phyloP scores from a whole-genome alignment of 2,797 vertebrate species.

The Eleutherodactylus coqui region DNA sequence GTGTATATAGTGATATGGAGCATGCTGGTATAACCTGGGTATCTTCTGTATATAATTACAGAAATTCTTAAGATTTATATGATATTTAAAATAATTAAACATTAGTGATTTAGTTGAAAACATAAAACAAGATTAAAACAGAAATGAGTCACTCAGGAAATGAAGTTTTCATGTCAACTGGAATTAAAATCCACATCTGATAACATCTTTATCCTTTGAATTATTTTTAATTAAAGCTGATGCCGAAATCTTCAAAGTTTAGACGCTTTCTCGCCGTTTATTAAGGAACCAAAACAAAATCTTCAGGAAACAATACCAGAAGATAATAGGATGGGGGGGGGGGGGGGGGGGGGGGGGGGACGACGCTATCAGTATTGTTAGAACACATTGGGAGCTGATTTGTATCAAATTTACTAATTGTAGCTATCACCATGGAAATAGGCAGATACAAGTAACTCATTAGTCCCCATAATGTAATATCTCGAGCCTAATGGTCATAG shows the following conservation, averaged over 20 bases:
- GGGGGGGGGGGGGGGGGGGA: too few relatives aligned
- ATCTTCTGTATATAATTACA: too few relatives aligned
- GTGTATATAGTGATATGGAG: too few relatives aligned
- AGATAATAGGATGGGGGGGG: background rate
- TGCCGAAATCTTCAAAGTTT: slow-evolving; percentile 6
- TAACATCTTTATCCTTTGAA: slow-evolving; percentile 28
- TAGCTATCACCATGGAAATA: background rate
- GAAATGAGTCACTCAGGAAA: background rate
- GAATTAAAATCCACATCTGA: slow-evolving; percentile 32
- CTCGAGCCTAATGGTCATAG: too few relatives aligned
- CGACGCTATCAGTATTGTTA: background rate
- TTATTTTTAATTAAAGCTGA: slow-evolving; percentile 36
- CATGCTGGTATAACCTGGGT: too few relatives aligned
- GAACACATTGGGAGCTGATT: background rate
- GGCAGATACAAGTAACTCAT: too few relatives aligned
- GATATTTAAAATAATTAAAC: background rate
- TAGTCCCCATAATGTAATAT: too few relatives aligned
- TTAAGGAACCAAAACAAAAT: background rate
- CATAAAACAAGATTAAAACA: background rate
- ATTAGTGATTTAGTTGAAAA: background rate
- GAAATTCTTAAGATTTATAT: too few relatives aligned
- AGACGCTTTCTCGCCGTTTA: background rate
- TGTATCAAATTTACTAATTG: background rate
- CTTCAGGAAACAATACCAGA: background rate
- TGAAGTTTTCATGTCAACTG: background rate